Base-by-base conservation (phyloP, 2,888 invertebrate genomes). In the Ephialtes manifestator region DNA sequence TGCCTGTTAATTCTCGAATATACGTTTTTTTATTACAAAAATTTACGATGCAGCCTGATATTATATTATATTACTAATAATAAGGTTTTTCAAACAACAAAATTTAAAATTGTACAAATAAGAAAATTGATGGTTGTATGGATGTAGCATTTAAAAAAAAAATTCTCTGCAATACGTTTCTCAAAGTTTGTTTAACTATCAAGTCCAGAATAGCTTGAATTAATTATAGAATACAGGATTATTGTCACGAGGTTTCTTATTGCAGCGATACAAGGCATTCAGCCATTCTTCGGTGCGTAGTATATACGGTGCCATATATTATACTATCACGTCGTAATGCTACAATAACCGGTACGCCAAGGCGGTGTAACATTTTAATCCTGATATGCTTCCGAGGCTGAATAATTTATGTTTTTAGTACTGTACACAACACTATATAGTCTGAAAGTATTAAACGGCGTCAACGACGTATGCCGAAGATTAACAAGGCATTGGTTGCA, bases 361-460 rank as follows among this genome's bases (percentile, higher is more conserved):
- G 68, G 35, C 18, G 24, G 35, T 55, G 55, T 46, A 51, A 81
- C 58, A 11, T 75, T 84, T 60, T 55, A 35, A 48, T 53, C 46
- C 48, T 39, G 39, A 39, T 51, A 74, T 68, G 68, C 46, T 70
- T 70, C 35, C 63, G 51, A 58, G 68, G 55, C 58, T 71, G 76
- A 84, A 81, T 84, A 76, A 76, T 65, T 83, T 18, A 71, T 46
- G 53, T 18, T 75, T 80, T 70, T 70, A 70, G 75, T 79, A 58
- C 24, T 18, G 11, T 43, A 18, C 28, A 65, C n/a, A 65, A 48
- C 28, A 51, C 28, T 13, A n/a, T 15, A 58, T 43, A 43, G 58
- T 74, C 51, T 55, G 75, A 65, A 63, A 63, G 80, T 46, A 80
- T 76, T 68, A 83, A 76, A 58, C 58, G 80, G 55, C 39, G 80